These are phyloP conservation scores for Blastobasis lacticolella DNA, from an alignment of 2,888 invertebrate genomes.

Conservation along the genomic window DNA sequence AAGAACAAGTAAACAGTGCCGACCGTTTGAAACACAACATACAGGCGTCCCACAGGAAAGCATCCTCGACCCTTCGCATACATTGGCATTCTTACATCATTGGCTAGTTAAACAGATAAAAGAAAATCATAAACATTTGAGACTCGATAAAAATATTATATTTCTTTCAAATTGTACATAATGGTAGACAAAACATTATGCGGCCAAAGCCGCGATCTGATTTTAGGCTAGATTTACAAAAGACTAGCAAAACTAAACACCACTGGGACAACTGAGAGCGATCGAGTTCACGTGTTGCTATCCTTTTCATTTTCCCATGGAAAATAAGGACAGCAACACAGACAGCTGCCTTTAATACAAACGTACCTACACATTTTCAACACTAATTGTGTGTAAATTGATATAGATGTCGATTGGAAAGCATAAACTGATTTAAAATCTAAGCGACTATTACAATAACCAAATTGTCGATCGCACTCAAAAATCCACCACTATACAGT, in stretches of 20 bases:
- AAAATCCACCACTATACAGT: background rate
- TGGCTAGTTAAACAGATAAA: conserved; percentile 11
- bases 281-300: background rate
- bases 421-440: no score
- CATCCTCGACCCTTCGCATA: background rate
- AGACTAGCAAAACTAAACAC: conserved; percentile 22
- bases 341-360: no score
- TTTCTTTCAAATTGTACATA: conserved; percentile 32
- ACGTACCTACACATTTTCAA: no score
- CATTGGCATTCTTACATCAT: conserved; percentile 3
- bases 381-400: no score
- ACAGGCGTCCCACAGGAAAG: no score
- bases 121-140: conserved; percentile 19
- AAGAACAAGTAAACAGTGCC: no score
- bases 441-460: background rate
- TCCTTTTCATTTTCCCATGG: no score
- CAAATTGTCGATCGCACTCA: conserved; percentile 10
- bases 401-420: no score
- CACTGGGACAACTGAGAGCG: conserved; percentile 6
- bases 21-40: no score
- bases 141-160: conserved; percentile 37
- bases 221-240: conserved; percentile 14
- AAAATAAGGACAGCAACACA: no score
- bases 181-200: conserved; percentile 23
- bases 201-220: conserved; percentile 4